Base-by-base conservation (phyloP, 2,113 vertebrate species). In the Ophthalmolycus amberensis region DNA sequence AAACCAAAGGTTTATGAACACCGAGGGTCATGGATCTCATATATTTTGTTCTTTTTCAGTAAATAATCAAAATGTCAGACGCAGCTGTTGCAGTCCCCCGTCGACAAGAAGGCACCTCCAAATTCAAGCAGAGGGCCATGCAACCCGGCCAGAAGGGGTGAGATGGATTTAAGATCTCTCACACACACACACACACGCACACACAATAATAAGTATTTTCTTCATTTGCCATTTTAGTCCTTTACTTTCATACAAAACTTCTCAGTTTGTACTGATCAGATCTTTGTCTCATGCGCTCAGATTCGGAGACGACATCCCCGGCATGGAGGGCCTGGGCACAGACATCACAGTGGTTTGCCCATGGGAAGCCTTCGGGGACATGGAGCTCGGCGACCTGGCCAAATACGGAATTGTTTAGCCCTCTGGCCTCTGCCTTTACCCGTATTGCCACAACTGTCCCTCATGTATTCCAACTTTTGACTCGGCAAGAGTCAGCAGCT, bases 331-430 rank as follows among this genome's bases (percentile, higher is more conserved):
- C 3, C 95, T 99, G 6, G 98, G 97, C 91, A 98, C 96, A 94
- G 97, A 99, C 88, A 97, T 99, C 95, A 97, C 97, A 0, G 97
- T 98, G 92, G 92, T 99, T 77, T 99, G 97, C 85, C 97, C 97
- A 2, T 99, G 97, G 98, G 97, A 99, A 88, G 97, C 97, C 75
- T 99, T 97, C 78, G 97, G 96, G 20, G 97, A 99, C 91, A 95
- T 99, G 97, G 97, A 98, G 90, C 96, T 99, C 68, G 96, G 97
- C 1, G 97, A 98, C 87, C 92, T 99, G 95, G 97, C 97, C 0
- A 97, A 99, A 90, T 98, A 96, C 0, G 96, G 97, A 78, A 98
- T 98, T 80, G 94, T 98, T 82, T 98, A 97, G 80, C 71, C n/a
- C 32, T 37, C 27, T 54, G 38, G 34, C 59, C 40, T 63, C 40